Evolutionary conservation across 2,113 vertebrate genomes (phyloP).

Genomic region (Leptocoma aspasia): DNA sequence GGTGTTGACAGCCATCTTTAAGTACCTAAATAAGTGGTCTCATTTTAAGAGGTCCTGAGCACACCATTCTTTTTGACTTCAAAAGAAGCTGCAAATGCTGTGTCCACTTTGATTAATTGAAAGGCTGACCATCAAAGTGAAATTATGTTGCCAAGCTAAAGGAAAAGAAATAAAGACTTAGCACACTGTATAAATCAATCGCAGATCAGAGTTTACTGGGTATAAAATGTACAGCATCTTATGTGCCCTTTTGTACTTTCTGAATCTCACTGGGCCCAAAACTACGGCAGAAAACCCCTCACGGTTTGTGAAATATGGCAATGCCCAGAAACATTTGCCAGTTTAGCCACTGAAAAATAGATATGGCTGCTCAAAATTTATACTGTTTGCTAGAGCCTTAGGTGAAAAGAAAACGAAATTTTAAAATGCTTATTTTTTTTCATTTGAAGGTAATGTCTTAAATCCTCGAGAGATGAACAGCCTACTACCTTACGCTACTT

Average conservation of each 20-base stretch:
- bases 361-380: conserved; percentile 60
- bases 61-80: conserved; percentile 67
- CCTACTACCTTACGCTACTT: conserved; percentile 20
- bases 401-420: conserved; percentile 57
- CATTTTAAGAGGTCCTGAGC: conserved; percentile 62
- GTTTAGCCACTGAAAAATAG: conserved; percentile 60
- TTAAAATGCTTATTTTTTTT: conserved; percentile 63
- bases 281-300: conserved; percentile 28
- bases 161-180: conserved; percentile 69
- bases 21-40: conserved; percentile 67
- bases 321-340: conserved; percentile 52
- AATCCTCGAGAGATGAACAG: conserved; percentile 51
- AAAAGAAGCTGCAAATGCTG: conserved; percentile 65
- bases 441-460: conserved; percentile 55
- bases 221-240: conserved; percentile 63
- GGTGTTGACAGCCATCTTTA: conserved; percentile 68
- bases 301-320: conserved; percentile 56
- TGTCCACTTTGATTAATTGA: conserved; percentile 70
- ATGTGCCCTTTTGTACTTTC: conserved; percentile 64
- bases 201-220: conserved; percentile 61
- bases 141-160: conserved; percentile 67
- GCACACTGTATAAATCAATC: conserved; percentile 63
- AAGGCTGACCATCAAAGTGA: conserved; percentile 67
- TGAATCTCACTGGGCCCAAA: conserved; percentile 55
- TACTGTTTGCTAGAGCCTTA: conserved; percentile 38